These are phyloP conservation scores for Buathra laborator DNA, from an alignment of 2,888 invertebrate species.

Conservation along the genomic window DNA sequence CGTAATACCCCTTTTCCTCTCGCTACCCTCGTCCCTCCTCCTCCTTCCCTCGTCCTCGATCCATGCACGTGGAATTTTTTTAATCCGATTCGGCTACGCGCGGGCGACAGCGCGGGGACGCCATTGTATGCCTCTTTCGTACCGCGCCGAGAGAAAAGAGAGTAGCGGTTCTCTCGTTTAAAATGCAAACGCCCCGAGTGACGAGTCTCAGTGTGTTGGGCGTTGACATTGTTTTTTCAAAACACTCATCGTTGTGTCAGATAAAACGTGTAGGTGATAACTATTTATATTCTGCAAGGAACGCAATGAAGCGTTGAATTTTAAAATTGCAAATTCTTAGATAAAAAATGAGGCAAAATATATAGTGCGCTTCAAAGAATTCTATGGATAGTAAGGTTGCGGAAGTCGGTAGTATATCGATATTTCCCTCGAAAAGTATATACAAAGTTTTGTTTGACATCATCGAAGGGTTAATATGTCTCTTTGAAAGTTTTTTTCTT, in stretches of 20 bases:
- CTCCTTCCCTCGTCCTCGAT: slow-evolving; percentile 7
- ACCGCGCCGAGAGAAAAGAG: slow-evolving; percentile 22
- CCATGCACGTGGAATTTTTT: slow-evolving; percentile 75
- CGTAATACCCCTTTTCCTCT: slow-evolving; percentile 31
- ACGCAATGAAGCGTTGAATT: neutral
- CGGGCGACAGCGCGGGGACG: slow-evolving; percentile 59
- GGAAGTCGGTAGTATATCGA: too few species aligned
- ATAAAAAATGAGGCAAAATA: neutral
- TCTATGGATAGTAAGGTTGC: too few species aligned
- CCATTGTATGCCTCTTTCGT: slow-evolving; percentile 51
- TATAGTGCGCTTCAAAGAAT: too few species aligned
- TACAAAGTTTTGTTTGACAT: too few species aligned
- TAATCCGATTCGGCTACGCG: slow-evolving; percentile 77
- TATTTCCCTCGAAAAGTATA: too few species aligned
- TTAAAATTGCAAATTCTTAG: neutral
- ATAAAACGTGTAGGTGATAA: neutral
- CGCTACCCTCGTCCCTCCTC: neutral
- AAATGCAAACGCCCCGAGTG: slow-evolving; percentile 78
- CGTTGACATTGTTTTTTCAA: slow-evolving; percentile 49
- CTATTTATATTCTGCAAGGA: neutral
- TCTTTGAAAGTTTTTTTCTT: neutral
- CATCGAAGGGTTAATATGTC: neutral
- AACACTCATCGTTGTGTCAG: neutral
- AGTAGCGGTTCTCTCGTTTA: slow-evolving; percentile 75
- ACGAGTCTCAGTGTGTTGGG: slow-evolving; percentile 71